Conservation (phyloP, 2,113 vertebrate genomes). For the Silurus asotus region DNA sequence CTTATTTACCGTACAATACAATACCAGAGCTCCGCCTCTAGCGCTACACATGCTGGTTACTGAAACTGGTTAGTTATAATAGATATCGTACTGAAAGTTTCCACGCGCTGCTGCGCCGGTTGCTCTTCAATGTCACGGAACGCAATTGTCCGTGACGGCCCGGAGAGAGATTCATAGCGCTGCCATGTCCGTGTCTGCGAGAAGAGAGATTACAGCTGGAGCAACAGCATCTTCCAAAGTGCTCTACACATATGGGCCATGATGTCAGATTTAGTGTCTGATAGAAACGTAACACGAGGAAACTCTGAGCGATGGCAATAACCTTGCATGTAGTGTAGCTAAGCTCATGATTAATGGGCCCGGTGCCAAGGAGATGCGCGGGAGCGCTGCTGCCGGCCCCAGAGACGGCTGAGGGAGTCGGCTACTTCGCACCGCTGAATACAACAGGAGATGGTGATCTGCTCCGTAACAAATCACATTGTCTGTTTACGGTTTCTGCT, state of each 20-base stretch:
- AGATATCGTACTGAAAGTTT: slow-evolving; percentile 44
- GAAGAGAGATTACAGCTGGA: slow-evolving; percentile 52
- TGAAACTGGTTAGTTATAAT: slow-evolving; percentile 43
- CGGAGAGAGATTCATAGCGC: slow-evolving; percentile 53
- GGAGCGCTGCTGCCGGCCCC: slow-evolving; percentile 1
- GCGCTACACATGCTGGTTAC: slow-evolving; percentile 54
- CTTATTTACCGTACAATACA: slow-evolving; percentile 64
- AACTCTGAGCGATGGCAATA: slow-evolving; percentile 72
- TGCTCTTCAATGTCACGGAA: slow-evolving; percentile 65
- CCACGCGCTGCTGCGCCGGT: slow-evolving; percentile 47
- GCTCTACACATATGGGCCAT: slow-evolving; percentile 57
- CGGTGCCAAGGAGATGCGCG: slow-evolving; percentile 51
- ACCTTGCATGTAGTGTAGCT: slow-evolving; percentile 60
- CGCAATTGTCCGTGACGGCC: slow-evolving; percentile 56
- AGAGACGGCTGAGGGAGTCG: slow-evolving; percentile 23
- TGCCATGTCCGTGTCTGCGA: slow-evolving; percentile 41
- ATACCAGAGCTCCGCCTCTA: slow-evolving; percentile 59
- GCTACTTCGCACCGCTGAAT: slow-evolving; percentile 46
- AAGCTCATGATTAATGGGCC: slow-evolving; percentile 72
- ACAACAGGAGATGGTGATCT: slow-evolving; percentile 60
- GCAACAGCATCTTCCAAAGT: slow-evolving; percentile 44
- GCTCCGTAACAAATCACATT: slow-evolving; percentile 71
- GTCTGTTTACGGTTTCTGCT: slow-evolving; percentile 77
- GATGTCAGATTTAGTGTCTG: slow-evolving; percentile 68
- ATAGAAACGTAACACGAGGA: slow-evolving; percentile 64